Base-by-base conservation (phyloP, 1,140 invertebrate species). In the Dinothrombium tinctorium region DNA sequence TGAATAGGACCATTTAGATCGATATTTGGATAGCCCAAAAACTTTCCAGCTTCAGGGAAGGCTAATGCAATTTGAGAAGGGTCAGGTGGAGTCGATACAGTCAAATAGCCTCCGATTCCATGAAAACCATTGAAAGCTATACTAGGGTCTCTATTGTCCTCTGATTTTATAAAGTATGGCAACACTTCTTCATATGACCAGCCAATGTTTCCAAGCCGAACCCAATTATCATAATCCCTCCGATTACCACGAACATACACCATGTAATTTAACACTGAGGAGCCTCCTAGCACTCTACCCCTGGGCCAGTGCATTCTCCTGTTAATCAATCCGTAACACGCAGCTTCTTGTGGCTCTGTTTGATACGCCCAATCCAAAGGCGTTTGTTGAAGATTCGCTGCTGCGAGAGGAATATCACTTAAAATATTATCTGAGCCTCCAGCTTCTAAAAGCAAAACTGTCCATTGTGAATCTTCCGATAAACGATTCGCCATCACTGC, bases 201-300 rank as follows among this genome's bases (percentile, higher is more conserved):
- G 2, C 83, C 84, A 0, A 69, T 68, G 50, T 90, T 92, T 0
- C 90, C 90, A 35, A 35, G 7, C 23, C 79, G 57, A 0, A 86
- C 82, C 90, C 90, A 98, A 4, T 66, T 63, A 51, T 96, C 81
- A 55, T 95, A 98, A 55, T 98, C 90, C 42, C 68, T 71, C 45
- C 73, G 73, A 54, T 95, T 90, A 0, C 89, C 90, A 21, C 90
- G 64, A 0, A 96, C 64, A 52, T 96, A 98, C 0, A 94, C 64
- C 90, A 98, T 96, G 52, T 92, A 94, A 57, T 98, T 98, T 0
- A 96, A 64, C 0, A 90, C 81, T 2, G 71, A 75, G 1, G 69
- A 75, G 1, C 80, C 79, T 1, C 79, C 79, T 7, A 75, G 58
- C 0, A 75, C 73, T 54, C 73, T 74, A 12, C 79, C 80, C 22